These are phyloP conservation scores for Gallirallus australis DNA, from an alignment of 2,797 vertebrate species.

Conservation along the genomic window DNA sequence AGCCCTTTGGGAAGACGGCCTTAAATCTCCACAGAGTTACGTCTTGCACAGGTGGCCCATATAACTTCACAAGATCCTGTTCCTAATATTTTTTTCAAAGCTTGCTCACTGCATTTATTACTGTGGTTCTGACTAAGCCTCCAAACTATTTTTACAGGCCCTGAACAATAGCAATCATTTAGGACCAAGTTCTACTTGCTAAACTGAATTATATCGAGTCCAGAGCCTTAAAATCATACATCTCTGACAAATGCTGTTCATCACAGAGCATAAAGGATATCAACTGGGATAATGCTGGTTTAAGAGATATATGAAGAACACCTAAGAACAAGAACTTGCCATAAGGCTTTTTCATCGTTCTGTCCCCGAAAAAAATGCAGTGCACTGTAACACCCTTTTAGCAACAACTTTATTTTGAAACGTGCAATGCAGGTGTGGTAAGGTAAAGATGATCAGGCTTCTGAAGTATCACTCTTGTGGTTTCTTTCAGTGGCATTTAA, in stretches of 20 bases:
- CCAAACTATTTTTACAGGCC: slow-evolving; percentile 67
- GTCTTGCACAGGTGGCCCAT: slow-evolving; percentile 49
- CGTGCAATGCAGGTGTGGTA: neutral
- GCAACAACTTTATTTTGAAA: neutral
- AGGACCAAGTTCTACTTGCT: slow-evolving; percentile 55
- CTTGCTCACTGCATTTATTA: slow-evolving; percentile 64
- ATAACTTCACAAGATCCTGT: slow-evolving; percentile 36
- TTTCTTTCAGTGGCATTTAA: neutral
- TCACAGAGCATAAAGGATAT: neutral
- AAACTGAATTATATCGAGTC: slow-evolving; percentile 33
- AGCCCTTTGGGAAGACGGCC: neutral
- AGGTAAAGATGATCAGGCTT: neutral
- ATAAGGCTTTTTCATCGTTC: neutral
- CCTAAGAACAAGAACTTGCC: neutral
- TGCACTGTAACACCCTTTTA: neutral
- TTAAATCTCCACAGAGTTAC: slow-evolving; percentile 56
- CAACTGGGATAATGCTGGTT: neutral
- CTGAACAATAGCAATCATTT: slow-evolving; percentile 59
- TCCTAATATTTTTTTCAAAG: slow-evolving; percentile 61
- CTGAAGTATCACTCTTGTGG: neutral
- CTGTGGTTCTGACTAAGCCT: slow-evolving; percentile 67
- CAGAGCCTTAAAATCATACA: neutral
- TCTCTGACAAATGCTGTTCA: neutral
- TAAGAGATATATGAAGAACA: neutral
- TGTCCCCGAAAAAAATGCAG: neutral